Percentiles rank a stretch among this genome's conserved stretches.
phyloP scores from a whole-genome alignment of 2,113 vertebrate species.

The Myrmophylax atrothorax region DNA sequence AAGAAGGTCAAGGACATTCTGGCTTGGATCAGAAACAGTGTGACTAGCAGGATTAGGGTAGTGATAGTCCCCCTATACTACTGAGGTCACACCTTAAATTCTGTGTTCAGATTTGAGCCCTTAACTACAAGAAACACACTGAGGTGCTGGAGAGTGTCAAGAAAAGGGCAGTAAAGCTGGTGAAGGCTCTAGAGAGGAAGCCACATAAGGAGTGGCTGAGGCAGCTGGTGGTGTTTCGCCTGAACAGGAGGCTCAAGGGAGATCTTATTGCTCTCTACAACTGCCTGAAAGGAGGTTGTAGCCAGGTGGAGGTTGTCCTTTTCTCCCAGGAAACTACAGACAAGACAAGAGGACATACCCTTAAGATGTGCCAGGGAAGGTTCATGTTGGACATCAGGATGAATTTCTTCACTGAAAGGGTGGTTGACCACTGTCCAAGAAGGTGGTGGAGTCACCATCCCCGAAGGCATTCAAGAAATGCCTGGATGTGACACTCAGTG shows the following conservation, averaged over 20 bases:
- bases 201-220: not conserved
- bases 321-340: accelerated
- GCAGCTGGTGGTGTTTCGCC: not conserved
- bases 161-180: not conserved
- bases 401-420: not conserved
- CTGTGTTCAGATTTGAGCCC: not conserved
- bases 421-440: not conserved
- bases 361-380: not conserved
- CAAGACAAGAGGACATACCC: not conserved
- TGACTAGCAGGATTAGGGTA: not conserved
- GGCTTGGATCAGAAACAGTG: not conserved
- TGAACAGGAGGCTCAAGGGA: not conserved
- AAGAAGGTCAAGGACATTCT: not conserved
- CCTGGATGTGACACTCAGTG: not conserved
- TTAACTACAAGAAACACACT: not conserved
- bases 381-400: not conserved
- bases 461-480: not conserved
- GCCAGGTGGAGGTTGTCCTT: not conserved
- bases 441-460: not conserved
- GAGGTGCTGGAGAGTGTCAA: not conserved
- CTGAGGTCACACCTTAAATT: not conserved
- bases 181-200: not conserved
- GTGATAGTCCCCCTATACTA: not conserved
- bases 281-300: not conserved
- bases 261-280: accelerated